Percentiles rank a stretch among this genome's conserved stretches.
These are phyloP conservation scores for Tetramorium alpestre DNA, from an alignment of 1,140 invertebrate species.

Conservation along the genomic window DNA sequence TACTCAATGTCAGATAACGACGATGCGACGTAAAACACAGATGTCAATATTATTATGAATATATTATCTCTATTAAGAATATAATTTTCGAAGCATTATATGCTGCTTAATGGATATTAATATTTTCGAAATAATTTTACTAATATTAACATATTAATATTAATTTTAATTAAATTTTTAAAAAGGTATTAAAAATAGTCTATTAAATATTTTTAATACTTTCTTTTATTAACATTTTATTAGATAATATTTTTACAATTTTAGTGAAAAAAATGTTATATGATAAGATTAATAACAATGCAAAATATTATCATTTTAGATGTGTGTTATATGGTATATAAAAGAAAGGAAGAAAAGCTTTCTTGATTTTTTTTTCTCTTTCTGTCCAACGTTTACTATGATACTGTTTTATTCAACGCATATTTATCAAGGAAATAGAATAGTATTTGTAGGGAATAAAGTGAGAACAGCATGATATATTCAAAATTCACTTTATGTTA, in stretches of 20 bases:
- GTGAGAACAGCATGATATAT: conserved; percentile 40
- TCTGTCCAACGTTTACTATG: background rate
- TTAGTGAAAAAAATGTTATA: background rate
- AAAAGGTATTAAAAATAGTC: background rate
- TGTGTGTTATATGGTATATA: background rate
- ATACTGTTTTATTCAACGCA: background rate
- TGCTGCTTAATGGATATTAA: background rate
- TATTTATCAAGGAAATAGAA: background rate
- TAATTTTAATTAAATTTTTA: background rate
- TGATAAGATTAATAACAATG: background rate
- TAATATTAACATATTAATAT: background rate
- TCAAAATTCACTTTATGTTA: conserved; percentile 76
- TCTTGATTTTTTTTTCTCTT: background rate
- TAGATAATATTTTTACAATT: background rate
- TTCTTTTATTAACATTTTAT: too few species aligned
- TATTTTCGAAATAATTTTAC: background rate
- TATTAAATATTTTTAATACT: too few species aligned
- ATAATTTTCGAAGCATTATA: background rate
- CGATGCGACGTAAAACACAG: background rate
- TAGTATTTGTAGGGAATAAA: background rate
- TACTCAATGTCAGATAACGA: background rate
- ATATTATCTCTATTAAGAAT: background rate
- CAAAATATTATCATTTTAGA: too few species aligned
- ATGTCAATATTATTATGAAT: background rate
- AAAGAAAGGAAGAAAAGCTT: background rate